Percentiles rank a stretch among this genome's conserved stretches.
These are phyloP conservation scores for Napeogenes sylphis DNA, from an alignment of 2,888 invertebrate genomes.

Conservation along the genomic window DNA sequence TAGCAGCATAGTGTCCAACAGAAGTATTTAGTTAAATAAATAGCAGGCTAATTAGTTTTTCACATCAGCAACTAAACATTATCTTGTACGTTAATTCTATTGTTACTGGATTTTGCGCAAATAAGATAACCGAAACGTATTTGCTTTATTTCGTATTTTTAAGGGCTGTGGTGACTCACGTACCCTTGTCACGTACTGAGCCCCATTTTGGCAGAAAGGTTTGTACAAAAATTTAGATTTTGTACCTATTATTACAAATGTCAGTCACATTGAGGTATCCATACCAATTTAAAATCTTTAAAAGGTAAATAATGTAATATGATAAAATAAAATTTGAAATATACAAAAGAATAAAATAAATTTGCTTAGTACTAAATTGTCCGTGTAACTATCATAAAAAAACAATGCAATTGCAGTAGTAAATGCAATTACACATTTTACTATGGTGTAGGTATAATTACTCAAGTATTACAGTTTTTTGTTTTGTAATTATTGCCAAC, in stretches of 20 bases:
- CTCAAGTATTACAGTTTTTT: neutral
- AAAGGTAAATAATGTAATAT: no score
- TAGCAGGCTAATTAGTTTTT: neutral
- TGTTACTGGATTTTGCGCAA: slow-evolving; percentile 39
- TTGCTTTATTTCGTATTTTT: slow-evolving; percentile 30
- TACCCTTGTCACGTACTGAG: slow-evolving; percentile 32
- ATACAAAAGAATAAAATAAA: no score
- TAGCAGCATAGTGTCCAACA: no score
- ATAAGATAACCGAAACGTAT: slow-evolving; percentile 40
- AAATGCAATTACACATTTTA: no score
- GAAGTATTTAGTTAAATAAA: no score
- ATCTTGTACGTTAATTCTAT: slow-evolving; percentile 34
- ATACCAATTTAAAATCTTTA: no score
- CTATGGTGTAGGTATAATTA: no score
- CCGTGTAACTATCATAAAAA: no score
- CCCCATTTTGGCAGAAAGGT: slow-evolving; percentile 24
- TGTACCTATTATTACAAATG: slow-evolving; percentile 21
- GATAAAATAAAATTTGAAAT: no score
- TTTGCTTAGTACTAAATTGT: no score
- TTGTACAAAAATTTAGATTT: slow-evolving; percentile 27
- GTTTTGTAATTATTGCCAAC: no score
- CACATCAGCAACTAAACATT: slow-evolving; percentile 17
- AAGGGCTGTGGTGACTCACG: slow-evolving; percentile 24
- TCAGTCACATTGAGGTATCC: slow-evolving; percentile 8
- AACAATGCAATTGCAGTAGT: no score